Percentiles rank a stretch among this genome's conserved stretches.
These are phyloP conservation scores for Leucopsar rothschildi DNA, from an alignment of 2,113 vertebrate genomes.

Conservation along the genomic window DNA sequence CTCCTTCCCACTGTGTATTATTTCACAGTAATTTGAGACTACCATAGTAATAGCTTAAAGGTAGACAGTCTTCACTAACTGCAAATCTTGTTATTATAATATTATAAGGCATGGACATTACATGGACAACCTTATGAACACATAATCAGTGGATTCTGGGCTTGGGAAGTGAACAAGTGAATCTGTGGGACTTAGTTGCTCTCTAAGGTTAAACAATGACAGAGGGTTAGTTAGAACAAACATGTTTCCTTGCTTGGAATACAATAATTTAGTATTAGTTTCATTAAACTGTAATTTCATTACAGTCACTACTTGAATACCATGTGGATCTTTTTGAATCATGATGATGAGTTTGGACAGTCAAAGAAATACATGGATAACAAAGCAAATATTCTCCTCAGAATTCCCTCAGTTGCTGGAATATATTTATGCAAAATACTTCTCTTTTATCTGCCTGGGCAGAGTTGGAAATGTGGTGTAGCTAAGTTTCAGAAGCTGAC, in stretches of 20 bases:
- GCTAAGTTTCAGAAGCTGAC: background rate
- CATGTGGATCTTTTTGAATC: background rate
- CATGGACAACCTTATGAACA: background rate
- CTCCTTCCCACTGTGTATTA: background rate
- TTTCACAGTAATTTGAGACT: background rate
- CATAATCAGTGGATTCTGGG: background rate
- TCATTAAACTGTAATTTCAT: background rate
- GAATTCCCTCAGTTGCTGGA: background rate
- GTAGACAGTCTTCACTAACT: background rate
- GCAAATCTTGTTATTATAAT: background rate
- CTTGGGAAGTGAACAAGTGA: rapidly evolving
- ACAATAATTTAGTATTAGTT: background rate
- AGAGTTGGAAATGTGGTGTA: background rate
- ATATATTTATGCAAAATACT: background rate
- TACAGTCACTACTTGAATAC: background rate
- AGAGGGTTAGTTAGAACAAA: background rate
- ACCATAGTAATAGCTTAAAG: background rate
- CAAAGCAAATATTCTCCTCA: background rate
- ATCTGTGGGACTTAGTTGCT: background rate
- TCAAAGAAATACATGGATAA: background rate
- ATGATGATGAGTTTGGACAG: background rate
- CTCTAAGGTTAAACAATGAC: background rate
- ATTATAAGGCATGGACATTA: background rate
- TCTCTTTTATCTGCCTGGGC: background rate
- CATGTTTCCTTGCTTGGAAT: background rate